Evolutionary conservation across 2,888 invertebrate species (phyloP).

Genomic region (Hirtodrosophila duncani): DNA sequence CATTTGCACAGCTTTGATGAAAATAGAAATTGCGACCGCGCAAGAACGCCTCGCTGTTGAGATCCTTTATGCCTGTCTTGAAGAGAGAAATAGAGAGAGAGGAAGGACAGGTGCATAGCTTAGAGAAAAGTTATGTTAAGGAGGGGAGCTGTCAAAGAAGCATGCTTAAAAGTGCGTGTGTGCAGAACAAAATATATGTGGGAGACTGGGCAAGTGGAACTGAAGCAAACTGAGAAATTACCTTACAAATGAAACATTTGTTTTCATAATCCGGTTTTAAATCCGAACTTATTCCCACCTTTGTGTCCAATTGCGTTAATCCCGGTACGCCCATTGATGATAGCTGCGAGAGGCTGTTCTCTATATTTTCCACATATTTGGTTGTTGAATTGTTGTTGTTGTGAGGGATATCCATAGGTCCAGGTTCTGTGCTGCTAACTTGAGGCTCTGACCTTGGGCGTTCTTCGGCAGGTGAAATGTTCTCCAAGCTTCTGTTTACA

Average conservation of each 20-base stretch:
- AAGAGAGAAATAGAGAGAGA: constrained; percentile 10
- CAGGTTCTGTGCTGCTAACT: constrained; percentile 77
- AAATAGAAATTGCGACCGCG: constrained; percentile 77
- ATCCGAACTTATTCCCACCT: constrained; percentile 78
- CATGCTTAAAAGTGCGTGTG: neutral
- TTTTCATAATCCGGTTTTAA: constrained; percentile 80
- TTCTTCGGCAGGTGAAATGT: constrained; percentile 73
- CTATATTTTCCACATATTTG: constrained; percentile 59
- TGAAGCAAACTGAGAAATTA: constrained; percentile 78
- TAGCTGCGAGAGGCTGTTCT: constrained; percentile 76
- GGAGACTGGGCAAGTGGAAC: constrained; percentile 54
- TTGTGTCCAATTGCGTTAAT: constrained; percentile 77
- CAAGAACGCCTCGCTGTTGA: constrained; percentile 76
- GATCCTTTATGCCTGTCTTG: constrained; percentile 79
- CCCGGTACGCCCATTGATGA: constrained; percentile 74
- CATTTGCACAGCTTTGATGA: constrained; percentile 78
- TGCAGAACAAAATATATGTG: constrained; percentile 6
- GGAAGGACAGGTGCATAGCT: constrained; percentile 1
- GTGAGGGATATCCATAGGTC: constrained; percentile 69
- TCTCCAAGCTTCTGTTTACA: constrained; percentile 62
- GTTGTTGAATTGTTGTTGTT: constrained; percentile 56
- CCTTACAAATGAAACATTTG: constrained; percentile 88
- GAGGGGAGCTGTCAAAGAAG: constrained; percentile 23
- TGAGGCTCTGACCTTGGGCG: constrained; percentile 77
- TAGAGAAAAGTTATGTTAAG: neutral